These are phyloP conservation scores for Cirrhinus molitorella DNA, from an alignment of 2,797 vertebrate species.

Conservation along the genomic window DNA sequence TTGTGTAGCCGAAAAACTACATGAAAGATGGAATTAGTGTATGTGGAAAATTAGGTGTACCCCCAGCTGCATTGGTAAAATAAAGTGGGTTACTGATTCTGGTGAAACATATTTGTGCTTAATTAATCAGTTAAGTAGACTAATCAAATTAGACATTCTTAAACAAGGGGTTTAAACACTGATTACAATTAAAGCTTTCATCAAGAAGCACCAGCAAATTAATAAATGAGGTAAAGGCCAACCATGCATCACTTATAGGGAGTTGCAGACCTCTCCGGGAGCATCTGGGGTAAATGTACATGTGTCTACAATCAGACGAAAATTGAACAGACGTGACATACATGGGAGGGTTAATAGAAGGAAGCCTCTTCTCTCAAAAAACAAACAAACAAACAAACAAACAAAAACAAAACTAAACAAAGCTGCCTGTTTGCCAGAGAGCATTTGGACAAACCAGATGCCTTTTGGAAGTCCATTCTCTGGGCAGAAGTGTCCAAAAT, in stretches of 20 bases:
- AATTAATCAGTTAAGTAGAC: neutral
- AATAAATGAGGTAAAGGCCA: conserved; percentile 24
- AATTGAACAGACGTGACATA: conserved; percentile 34
- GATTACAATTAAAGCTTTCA: conserved; percentile 27
- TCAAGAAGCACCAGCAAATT: conserved; percentile 22
- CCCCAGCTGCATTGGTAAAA: neutral
- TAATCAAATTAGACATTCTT: neutral
- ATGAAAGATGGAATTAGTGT: neutral
- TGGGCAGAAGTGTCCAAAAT: neutral
- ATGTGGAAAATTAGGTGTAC: neutral
- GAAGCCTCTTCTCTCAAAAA: neutral
- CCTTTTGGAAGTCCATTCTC: neutral
- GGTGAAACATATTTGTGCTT: neutral
- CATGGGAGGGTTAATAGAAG: conserved; percentile 26
- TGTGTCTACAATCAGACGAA: neutral
- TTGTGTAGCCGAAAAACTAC: neutral
- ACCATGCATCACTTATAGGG: conserved; percentile 13
- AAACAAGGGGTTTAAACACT: neutral
- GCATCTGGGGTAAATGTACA: conserved; percentile 43
- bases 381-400: too few relatives aligned
- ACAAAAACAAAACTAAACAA: too few relatives aligned
- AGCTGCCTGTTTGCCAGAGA: neutral
- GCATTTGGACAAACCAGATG: conserved; percentile 8
- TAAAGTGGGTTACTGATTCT: neutral
- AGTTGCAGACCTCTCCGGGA: conserved; percentile 41